Conservation (phyloP, 2,888 invertebrate genomes). For the Blomia tropicalis region DNA sequence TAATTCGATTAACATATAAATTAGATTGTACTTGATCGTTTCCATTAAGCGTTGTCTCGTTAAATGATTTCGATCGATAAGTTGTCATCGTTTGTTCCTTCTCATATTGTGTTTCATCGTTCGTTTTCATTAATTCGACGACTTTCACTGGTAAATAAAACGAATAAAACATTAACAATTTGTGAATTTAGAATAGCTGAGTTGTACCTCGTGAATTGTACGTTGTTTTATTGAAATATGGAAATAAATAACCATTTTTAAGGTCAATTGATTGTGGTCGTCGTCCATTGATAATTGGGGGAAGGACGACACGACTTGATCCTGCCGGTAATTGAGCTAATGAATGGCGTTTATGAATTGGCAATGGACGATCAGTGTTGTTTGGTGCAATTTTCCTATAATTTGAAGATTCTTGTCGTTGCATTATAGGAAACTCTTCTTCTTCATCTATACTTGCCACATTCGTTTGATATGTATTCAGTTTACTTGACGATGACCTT, state of each 20-base stretch:
- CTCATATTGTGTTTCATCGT: neutral
- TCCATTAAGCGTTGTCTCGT: too few relatives aligned
- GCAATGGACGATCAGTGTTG: too few relatives aligned
- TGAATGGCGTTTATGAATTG: too few relatives aligned
- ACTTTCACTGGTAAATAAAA: too few relatives aligned
- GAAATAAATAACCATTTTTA: too few relatives aligned
- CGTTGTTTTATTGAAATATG: too few relatives aligned
- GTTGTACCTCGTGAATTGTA: too few relatives aligned
- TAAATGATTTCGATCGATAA: neutral
- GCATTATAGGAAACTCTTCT: neutral
- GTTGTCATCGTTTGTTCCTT: neutral
- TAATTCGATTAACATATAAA: neutral
- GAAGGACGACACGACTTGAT: neutral
- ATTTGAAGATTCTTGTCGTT: neutral
- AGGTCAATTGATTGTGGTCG: constrained; percentile 1
- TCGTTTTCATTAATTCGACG: too few relatives aligned
- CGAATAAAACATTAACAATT: too few relatives aligned
- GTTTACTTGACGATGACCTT: neutral
- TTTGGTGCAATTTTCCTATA: too few relatives aligned
- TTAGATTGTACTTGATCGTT: neutral
- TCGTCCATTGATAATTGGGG: neutral
- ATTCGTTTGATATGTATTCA: too few relatives aligned
- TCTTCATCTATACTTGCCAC: neutral
- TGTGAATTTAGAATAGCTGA: too few relatives aligned
- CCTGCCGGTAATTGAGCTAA: neutral